Evolutionary conservation across 1,140 invertebrate species (phyloP).

Genomic region (Zaprionus inermis): DNA sequence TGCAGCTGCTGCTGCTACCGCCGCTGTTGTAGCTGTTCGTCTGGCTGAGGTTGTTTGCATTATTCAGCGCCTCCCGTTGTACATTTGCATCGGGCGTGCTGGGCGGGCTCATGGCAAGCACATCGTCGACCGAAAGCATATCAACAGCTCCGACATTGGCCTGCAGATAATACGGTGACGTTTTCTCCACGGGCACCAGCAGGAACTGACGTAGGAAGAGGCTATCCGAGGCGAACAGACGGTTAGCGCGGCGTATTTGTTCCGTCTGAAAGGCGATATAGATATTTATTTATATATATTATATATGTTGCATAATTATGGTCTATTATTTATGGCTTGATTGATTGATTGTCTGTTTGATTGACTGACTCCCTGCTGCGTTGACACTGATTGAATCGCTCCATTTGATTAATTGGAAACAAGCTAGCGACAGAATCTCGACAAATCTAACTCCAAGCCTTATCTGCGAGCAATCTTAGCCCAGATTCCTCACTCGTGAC

Average conservation of each 20-base stretch:
- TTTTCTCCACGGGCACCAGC: slow-evolving; percentile 90
- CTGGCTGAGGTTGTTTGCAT: slow-evolving; percentile 66
- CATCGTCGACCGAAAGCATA: slow-evolving; percentile 45
- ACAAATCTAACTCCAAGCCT: slow-evolving; percentile 12
- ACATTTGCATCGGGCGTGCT: slow-evolving; percentile 66
- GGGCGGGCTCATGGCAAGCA: slow-evolving; percentile 55
- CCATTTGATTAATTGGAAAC: slow-evolving; percentile 23
- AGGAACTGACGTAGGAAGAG: slow-evolving; percentile 93
- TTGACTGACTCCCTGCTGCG: slow-evolving; percentile 34
- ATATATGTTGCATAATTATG: neutral
- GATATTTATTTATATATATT: slow-evolving; percentile 28
- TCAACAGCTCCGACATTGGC: slow-evolving; percentile 52
- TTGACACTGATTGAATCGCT: slow-evolving; percentile 6
- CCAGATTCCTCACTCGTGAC: slow-evolving; percentile 32
- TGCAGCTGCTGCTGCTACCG: slow-evolving; percentile 71
- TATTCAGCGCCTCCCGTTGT: slow-evolving; percentile 65
- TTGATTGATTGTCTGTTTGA: slow-evolving; percentile 39
- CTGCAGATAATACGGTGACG: slow-evolving; percentile 86
- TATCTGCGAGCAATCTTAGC: slow-evolving; percentile 12
- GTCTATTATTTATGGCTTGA: slow-evolving; percentile 47
- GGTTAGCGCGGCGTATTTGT: slow-evolving; percentile 94
- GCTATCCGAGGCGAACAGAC: slow-evolving; percentile 94
- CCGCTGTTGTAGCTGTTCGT: slow-evolving; percentile 67
- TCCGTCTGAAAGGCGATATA: slow-evolving; percentile 88
- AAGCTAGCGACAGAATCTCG: neutral